phyloP scores from a whole-genome alignment of 2,888 invertebrate species.

The Apodemia zela region DNA sequence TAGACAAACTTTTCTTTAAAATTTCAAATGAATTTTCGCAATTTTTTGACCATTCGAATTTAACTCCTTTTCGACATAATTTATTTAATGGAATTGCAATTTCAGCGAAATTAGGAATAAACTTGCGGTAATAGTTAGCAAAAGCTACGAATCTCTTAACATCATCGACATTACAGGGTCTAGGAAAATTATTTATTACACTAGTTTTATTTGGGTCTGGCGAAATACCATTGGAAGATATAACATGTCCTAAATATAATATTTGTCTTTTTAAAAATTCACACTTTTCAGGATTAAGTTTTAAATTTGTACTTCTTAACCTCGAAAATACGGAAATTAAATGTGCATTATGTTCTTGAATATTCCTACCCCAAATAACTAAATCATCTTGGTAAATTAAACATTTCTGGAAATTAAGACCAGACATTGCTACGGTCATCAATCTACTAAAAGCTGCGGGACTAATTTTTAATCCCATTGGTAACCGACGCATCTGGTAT shows the following conservation, averaged over 20 bases:
- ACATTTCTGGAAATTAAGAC: conserved; percentile 22
- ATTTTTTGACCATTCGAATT: background rate
- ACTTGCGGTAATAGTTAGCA: background rate
- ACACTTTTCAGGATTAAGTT: too few species aligned
- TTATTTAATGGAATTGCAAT: conserved; percentile 9
- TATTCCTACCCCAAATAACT: conserved; percentile 15
- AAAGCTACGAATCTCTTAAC: too few species aligned
- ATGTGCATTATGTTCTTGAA: too few species aligned
- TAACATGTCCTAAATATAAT: too few species aligned
- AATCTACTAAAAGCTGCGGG: conserved; percentile 22
- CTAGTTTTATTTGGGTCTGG: too few species aligned
- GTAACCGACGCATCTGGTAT: conserved; percentile 26
- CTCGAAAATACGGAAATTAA: too few species aligned
- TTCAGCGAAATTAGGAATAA: background rate
- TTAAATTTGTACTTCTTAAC: too few species aligned
- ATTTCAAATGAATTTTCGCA: background rate
- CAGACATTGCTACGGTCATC: conserved; percentile 25
- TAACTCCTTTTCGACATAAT: background rate
- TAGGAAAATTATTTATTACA: too few species aligned
- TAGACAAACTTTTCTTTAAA: background rate
- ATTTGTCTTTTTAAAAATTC: too few species aligned
- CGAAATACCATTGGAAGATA: too few species aligned
- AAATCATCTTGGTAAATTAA: conserved; percentile 23
- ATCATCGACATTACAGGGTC: too few species aligned
- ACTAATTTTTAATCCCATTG: conserved; percentile 29